These are phyloP conservation scores for Trachymyrmex septentrionalis DNA, from an alignment of 1,140 invertebrate species.

Conservation along the genomic window DNA sequence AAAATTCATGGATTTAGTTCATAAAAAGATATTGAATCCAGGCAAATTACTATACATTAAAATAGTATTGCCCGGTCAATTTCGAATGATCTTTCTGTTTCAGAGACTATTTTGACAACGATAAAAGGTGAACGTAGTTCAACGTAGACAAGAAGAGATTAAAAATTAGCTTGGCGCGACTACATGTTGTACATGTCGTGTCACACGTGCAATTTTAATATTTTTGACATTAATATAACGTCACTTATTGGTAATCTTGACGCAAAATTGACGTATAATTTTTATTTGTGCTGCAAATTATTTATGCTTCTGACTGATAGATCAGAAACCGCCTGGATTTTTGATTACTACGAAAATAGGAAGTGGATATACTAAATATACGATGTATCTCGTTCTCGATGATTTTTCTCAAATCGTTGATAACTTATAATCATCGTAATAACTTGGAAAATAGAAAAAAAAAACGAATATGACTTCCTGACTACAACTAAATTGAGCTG, in stretches of 20 bases:
- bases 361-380: neutral
- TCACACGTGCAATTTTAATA: neutral
- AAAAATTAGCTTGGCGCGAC: slow-evolving; percentile 12
- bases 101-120: neutral
- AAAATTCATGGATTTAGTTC: neutral
- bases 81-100: neutral
- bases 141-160: neutral
- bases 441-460: neutral
- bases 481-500: neutral
- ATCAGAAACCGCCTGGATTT: neutral
- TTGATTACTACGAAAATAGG: neutral
- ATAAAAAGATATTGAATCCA: neutral
- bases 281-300: neutral
- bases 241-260: neutral
- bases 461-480: neutral
- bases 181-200: neutral
- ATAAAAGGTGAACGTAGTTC: neutral
- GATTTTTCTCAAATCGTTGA: slow-evolving; percentile 1
- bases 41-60: neutral
- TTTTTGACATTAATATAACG: slow-evolving; percentile 9
- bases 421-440: slow-evolving; percentile 10
- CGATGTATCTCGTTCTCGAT: neutral
- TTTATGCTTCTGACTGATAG: neutral
- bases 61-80: neutral
- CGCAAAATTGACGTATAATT: neutral